Percentiles rank a stretch among this genome's conserved stretches.
Evolutionary conservation across 1,140 invertebrate genomes (phyloP).

Genomic region (Drosophila prosaltans): DNA sequence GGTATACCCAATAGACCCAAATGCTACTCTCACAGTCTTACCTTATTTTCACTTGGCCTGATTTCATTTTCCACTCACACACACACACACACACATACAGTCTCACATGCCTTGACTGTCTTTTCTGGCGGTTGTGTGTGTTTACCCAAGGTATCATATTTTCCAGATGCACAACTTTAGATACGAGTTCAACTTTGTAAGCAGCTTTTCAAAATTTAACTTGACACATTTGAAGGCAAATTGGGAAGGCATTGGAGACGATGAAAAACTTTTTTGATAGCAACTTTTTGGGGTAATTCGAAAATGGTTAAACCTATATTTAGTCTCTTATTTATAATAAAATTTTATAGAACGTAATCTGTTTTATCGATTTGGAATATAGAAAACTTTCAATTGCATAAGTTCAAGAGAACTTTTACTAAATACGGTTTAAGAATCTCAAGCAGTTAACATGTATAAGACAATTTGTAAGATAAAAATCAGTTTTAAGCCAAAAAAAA

Average conservation of each 20-base stretch:
- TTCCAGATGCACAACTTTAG: conserved; percentile 11
- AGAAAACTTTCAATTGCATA: too few species aligned
- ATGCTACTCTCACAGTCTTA: not conserved
- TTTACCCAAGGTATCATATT: conserved; percentile 17
- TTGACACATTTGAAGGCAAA: conserved; percentile 20
- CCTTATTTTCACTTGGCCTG: conserved; percentile 17
- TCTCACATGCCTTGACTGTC: not conserved
- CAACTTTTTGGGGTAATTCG: not conserved
- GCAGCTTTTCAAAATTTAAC: conserved; percentile 19
- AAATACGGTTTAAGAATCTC: too few species aligned
- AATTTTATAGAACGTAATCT: not conserved
- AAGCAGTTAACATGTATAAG: too few species aligned
- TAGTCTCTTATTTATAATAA: not conserved
- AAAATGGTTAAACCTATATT: not conserved
- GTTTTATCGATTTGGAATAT: too few species aligned
- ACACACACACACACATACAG: not conserved
- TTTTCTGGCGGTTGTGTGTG: conserved; percentile 2
- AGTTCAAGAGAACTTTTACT: too few species aligned
- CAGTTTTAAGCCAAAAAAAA: too few species aligned
- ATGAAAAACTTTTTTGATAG: not conserved
- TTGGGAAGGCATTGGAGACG: not conserved
- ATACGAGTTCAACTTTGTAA: conserved; percentile 13
- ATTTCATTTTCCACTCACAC: conserved; percentile 7
- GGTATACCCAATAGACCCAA: conserved; percentile 5
- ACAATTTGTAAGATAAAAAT: too few species aligned